A percentile compares a stretch with the other conserved stretches of the same genome.
phyloP scores from a whole-genome alignment of 2,113 vertebrate species.

The Eurystomus gularis region DNA sequence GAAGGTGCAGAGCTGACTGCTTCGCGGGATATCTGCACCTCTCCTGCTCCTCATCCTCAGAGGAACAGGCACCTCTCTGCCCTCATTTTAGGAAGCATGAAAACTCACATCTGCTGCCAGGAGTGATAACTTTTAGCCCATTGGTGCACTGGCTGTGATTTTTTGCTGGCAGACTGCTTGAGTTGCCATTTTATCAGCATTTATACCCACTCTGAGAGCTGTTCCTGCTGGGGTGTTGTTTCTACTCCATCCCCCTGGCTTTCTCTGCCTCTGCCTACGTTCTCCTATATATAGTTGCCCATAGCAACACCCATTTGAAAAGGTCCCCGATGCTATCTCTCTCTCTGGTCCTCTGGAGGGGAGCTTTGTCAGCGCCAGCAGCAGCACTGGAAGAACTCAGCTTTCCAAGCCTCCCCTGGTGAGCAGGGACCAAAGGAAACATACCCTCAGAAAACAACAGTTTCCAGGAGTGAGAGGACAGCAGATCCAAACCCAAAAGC shows the following conservation, averaged over 20 bases:
- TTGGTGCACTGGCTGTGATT: background rate
- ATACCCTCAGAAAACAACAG: background rate
- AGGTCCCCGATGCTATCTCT: background rate
- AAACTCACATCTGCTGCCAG: background rate
- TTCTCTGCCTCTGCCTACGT: background rate
- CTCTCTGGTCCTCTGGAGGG: fast-evolving
- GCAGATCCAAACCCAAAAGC: background rate
- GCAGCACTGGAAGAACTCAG: background rate
- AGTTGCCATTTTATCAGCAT: background rate
- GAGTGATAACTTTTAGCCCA: background rate
- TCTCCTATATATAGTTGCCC: slow-evolving; percentile 4
- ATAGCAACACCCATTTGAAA: background rate
- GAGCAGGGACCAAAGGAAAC: background rate
- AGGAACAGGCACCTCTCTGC: background rate
- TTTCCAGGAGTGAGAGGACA: background rate
- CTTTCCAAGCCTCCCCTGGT: background rate
- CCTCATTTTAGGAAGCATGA: background rate
- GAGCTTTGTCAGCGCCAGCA: background rate
- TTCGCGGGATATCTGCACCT: background rate
- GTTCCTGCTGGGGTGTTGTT: background rate
- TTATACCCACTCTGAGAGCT: background rate
- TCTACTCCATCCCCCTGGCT: background rate
- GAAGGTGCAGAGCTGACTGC: background rate
- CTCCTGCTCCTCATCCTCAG: background rate
- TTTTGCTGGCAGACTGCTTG: background rate